Conservation (phyloP, 2,797 vertebrate species). For the Pangasius larnaudii region DNA sequence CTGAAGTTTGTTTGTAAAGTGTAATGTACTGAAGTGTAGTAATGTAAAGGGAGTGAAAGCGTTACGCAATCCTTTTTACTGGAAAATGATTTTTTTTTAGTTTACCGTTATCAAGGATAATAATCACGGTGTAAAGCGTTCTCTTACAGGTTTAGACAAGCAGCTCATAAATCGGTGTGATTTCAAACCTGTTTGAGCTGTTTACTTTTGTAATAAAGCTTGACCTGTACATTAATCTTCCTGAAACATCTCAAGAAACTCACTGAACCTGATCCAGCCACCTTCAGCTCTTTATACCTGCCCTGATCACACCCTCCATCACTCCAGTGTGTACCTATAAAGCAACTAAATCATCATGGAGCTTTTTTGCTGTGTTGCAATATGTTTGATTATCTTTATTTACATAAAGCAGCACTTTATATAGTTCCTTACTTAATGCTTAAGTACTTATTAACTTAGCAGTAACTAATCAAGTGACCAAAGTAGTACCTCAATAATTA, state of each 20-base stretch:
- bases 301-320: conserved; percentile 23
- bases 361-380: conserved; percentile 10
- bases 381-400: neutral
- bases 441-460: neutral
- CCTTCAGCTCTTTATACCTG: conserved; percentile 12
- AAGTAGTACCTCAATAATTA: neutral
- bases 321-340: conserved; percentile 15
- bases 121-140: neutral
- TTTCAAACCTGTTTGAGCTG: conserved; percentile 41
- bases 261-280: conserved; percentile 42
- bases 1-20: neutral
- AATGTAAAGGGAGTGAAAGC: neutral
- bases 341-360: conserved; percentile 36
- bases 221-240: conserved; percentile 27
- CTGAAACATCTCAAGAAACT: conserved; percentile 38
- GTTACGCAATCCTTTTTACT: neutral
- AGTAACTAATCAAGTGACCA: neutral
- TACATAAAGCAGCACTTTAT: too few relatives aligned
- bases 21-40: neutral
- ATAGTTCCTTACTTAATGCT: neutral
- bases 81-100: neutral
- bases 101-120: neutral
- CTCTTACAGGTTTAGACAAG: neutral
- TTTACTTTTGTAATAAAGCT: conserved; percentile 7
- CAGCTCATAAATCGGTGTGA: neutral